phyloP scores from a whole-genome alignment of 2,888 invertebrate species.

The Hecatera dysodea region DNA sequence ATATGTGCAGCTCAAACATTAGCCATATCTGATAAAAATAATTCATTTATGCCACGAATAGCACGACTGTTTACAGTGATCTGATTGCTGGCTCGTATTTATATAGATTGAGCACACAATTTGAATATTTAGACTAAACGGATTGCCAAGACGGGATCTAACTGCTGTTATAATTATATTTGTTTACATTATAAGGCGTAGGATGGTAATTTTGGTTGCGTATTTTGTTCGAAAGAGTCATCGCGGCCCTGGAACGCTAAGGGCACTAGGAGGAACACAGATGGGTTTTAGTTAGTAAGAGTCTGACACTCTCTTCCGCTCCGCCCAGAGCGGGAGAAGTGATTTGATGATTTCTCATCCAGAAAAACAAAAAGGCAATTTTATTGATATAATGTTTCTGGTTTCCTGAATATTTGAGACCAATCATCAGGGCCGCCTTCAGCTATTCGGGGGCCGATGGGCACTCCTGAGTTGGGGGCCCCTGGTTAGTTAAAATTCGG shows the following conservation, averaged over 20 bases:
- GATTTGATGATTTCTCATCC: too few relatives aligned
- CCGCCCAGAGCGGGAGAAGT: too few relatives aligned
- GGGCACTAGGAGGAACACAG: too few relatives aligned
- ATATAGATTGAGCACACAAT: slow-evolving; percentile 32
- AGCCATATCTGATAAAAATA: not conserved
- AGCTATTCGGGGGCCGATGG: too few relatives aligned
- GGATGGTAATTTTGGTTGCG: not conserved
- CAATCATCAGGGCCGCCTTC: too few relatives aligned
- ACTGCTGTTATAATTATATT: slow-evolving; percentile 19
- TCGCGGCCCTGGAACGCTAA: too few relatives aligned
- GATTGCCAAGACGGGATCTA: slow-evolving; percentile 7
- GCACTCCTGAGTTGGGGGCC: too few relatives aligned
- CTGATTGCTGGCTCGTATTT: slow-evolving; percentile 6
- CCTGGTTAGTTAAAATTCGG: too few relatives aligned
- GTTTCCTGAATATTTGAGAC: not conserved
- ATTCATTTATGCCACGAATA: slow-evolving; percentile 9
- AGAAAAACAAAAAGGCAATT: too few relatives aligned
- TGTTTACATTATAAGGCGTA: slow-evolving; percentile 15
- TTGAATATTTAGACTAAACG: slow-evolving; percentile 32
- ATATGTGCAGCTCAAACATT: not conserved
- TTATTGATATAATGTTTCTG: not conserved
- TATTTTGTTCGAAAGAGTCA: too few relatives aligned
- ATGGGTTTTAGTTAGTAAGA: too few relatives aligned
- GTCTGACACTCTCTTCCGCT: too few relatives aligned
- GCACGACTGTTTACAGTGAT: slow-evolving; percentile 2